A percentile compares a stretch with the other conserved stretches of the same genome.
These are phyloP conservation scores for Ispidina lecontei DNA, from an alignment of 2,797 vertebrate species.

Conservation along the genomic window DNA sequence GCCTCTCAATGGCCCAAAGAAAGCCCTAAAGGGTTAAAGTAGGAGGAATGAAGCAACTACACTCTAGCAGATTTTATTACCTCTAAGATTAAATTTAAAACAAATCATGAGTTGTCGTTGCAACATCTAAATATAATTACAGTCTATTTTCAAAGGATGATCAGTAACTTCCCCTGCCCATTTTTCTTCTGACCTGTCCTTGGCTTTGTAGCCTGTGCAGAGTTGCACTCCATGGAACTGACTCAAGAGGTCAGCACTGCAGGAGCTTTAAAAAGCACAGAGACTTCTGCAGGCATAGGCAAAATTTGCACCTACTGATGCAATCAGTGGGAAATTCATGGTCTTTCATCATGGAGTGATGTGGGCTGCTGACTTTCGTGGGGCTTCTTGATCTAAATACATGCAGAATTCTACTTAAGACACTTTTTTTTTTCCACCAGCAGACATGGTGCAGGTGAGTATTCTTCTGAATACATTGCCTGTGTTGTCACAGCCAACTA, in stretches of 20 bases:
- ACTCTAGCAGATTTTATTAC: background rate
- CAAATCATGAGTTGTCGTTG: background rate
- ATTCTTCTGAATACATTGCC: background rate
- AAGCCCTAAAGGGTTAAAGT: background rate
- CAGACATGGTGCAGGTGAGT: background rate
- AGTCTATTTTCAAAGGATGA: background rate
- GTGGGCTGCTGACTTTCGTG: background rate
- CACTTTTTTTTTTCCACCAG: background rate
- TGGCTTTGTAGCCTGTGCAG: background rate
- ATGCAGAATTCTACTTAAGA: background rate
- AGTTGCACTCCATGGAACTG: background rate
- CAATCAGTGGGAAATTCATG: background rate
- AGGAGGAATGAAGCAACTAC: background rate
- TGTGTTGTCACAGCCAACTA: background rate
- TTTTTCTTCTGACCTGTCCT: background rate
- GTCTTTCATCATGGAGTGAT: background rate
- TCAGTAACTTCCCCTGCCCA: accelerated
- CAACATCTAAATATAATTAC: background rate
- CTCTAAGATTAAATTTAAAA: background rate
- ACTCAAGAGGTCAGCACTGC: background rate
- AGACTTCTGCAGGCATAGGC: background rate
- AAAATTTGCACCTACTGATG: background rate
- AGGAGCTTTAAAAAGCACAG: background rate
- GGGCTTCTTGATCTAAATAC: background rate
- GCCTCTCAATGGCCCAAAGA: background rate